phyloP scores from a whole-genome alignment of 1,140 invertebrate species.

The Holotrichia oblita region DNA sequence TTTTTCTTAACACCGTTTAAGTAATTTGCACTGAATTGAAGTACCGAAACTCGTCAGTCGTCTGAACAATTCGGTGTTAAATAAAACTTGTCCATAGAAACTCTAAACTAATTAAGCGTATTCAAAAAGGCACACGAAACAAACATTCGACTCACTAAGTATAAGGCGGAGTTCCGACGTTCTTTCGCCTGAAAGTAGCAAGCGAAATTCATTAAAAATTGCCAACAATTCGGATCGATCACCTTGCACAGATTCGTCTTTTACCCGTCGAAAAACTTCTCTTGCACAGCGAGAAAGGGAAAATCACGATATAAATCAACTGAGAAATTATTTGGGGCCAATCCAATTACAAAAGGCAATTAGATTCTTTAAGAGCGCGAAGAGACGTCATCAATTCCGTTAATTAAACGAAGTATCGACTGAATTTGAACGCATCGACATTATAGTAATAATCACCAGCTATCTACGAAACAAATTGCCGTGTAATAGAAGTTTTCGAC shows the following conservation, averaged over 20 bases:
- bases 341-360: constrained; percentile 35
- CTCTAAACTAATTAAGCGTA: neutral
- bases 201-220: constrained; percentile 20
- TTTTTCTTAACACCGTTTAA: neutral
- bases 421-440: constrained; percentile 10
- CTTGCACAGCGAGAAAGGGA: neutral
- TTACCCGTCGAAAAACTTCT: constrained; percentile 1
- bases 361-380: constrained; percentile 20
- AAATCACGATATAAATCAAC: constrained; percentile 37
- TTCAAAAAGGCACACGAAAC: neutral
- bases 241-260: constrained; percentile 3
- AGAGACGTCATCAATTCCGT: constrained; percentile 30
- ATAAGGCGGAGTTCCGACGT: neutral
- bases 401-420: constrained; percentile 35
- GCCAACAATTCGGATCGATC: constrained; percentile 26
- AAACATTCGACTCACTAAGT: neutral
- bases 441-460: constrained; percentile 15
- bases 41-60: neutral
- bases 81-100: neutral
- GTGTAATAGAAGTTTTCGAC: constrained; percentile 17
- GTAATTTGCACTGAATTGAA: neutral
- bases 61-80: neutral
- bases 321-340: constrained; percentile 13
- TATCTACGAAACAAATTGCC: constrained; percentile 30
- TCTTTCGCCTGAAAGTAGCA: neutral